Evolutionary conservation across 2,888 invertebrate genomes (phyloP).

Genomic region (Drosophila tripunctata): DNA sequence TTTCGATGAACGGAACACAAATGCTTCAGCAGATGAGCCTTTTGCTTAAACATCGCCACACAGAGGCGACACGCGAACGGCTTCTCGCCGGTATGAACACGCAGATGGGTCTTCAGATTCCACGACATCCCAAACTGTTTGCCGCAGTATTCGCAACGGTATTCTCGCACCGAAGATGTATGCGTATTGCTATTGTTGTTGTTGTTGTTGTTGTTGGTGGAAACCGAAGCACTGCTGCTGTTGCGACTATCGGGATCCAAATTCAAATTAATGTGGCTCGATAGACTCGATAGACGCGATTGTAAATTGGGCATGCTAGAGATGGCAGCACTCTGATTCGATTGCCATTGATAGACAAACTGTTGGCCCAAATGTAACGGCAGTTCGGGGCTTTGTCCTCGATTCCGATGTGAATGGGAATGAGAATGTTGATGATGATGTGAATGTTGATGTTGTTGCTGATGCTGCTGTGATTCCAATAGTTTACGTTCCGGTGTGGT

Average conservation of each 20-base stretch:
- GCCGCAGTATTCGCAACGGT: conserved; percentile 94
- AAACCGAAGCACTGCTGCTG: conserved; percentile 50
- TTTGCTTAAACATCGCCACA: conserved; percentile 96
- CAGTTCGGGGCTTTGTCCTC: conserved; percentile 89
- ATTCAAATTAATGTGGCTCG: conserved; percentile 73
- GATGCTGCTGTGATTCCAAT: conserved; percentile 66
- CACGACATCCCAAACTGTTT: conserved; percentile 97
- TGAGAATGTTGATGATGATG: background rate
- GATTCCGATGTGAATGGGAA: conserved; percentile 75
- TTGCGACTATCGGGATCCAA: conserved; percentile 69
- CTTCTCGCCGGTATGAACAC: conserved; percentile 95
- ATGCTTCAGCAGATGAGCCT: conserved; percentile 94
- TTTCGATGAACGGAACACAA: conserved; percentile 95
- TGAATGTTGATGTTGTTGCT: background rate
- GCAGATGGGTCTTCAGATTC: conserved; percentile 94
- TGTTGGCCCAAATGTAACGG: conserved; percentile 85
- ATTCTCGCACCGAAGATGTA: conserved; percentile 91
- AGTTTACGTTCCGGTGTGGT: conserved; percentile 79
- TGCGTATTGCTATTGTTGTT: conserved; percentile 73
- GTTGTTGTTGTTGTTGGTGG: conserved; percentile 65
- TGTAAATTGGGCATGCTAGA: conserved; percentile 80
- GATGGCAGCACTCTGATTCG: conserved; percentile 80
- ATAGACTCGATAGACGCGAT: conserved; percentile 77
- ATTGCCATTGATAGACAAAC: conserved; percentile 84
- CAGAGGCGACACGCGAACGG: conserved; percentile 95